A percentile compares a stretch with the other conserved stretches of the same genome.
Evolutionary conservation across 1,140 invertebrate species (phyloP).

Genomic region (Anadara kagoshimensis): DNA sequence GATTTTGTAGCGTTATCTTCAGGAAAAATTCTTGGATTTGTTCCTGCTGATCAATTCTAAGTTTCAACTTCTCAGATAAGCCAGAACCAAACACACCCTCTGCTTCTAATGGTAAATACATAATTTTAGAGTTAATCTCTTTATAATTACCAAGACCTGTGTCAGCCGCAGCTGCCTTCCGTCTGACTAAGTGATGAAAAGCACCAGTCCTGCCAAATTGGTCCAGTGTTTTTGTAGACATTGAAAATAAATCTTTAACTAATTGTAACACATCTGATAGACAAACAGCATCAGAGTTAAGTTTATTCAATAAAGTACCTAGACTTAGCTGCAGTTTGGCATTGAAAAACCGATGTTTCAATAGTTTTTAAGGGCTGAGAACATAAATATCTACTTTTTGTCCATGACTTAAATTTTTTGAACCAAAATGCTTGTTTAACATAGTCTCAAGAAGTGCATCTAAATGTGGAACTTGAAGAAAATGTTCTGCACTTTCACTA

Average conservation of each 20-base stretch:
- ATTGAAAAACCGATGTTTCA: neutral
- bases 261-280: neutral
- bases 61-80: constrained; percentile 27
- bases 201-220: constrained; percentile 23
- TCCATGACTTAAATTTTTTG: constrained; percentile 1
- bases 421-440: too few species aligned
- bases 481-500: neutral
- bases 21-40: too few species aligned
- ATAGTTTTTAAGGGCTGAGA: constrained; percentile 1
- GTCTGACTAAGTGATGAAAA: constrained; percentile 23
- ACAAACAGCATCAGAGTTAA: neutral
- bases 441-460: constrained; percentile 7
- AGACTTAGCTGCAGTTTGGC: constrained; percentile 1
- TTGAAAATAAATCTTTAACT: constrained; percentile 27
- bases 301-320: constrained; percentile 6
- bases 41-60: constrained; percentile 25
- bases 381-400: neutral
- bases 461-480: neutral
- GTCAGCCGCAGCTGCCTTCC: constrained; percentile 16
- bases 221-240: constrained; percentile 30
- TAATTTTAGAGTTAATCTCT: constrained; percentile 14
- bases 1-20: too few species aligned
- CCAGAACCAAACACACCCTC: constrained; percentile 32
- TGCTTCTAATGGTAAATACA: constrained; percentile 9
- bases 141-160: constrained; percentile 1